Base-by-base conservation (phyloP, 2,888 invertebrate species). In the Glyphotaelius pellucidus region DNA sequence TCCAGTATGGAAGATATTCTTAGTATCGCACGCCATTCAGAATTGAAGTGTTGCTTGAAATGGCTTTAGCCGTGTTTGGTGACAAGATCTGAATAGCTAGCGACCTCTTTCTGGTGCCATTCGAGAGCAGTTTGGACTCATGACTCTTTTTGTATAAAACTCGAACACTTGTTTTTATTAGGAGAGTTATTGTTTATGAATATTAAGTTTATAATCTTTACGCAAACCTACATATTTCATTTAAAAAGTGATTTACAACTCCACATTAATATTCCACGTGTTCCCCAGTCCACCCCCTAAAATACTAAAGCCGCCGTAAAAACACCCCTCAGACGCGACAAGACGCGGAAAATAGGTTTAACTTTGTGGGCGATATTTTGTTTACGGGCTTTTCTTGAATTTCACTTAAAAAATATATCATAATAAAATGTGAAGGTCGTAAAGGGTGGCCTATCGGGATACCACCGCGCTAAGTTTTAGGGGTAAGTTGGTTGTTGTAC, bases 351-450 rank as follows among this genome's bases (percentile, higher is more conserved):
- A 90, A 83, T 80, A 52, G 83, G 32, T 90, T 90, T 90, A 52
- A 90, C 47, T 90, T 90, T 90, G 80, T 83, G 90, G 15, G 25
- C 83, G 52, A 90, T 90, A 90, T 90, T 83, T 90, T 90, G 90
- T 90, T 90, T 90, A 90, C 52, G 90, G 90, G n/a, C 25, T 83
- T 83, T 81, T 83, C 52, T 32, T 47, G 83, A 90, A 83, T 90
- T 90, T 90, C 90, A 90, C 90, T 90, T 90, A 90, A 90, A 89
- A 90, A 90, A 90, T 90, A 90, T 90, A 83, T 90, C 90, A 83
- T 80, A 90, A 83, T 90, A 90, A 90, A 90, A 83, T 35, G 90
- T 52, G 15, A 83, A 47, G 81, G 19, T 80, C 90, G 81, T 83
- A 83, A 87, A 87, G 86, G 15, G 86, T 42, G 47, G 38, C 86